phyloP scores from a whole-genome alignment of 1,140 invertebrate species.

The Zaprionus lachaisei region DNA sequence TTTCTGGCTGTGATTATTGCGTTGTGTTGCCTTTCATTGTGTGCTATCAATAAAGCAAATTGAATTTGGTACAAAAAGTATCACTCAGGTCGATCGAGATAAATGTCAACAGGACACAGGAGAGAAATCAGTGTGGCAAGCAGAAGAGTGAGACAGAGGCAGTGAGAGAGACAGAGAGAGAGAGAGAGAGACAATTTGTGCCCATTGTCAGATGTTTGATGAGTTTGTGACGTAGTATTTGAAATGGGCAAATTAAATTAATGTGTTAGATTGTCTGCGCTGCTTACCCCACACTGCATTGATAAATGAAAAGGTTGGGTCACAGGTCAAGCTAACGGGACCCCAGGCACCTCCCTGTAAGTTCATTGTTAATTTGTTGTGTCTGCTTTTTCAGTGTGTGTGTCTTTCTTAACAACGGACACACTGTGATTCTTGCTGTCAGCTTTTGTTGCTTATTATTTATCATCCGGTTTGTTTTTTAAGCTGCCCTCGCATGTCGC shows the following conservation, averaged over 20 bases:
- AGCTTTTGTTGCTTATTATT: slow-evolving; percentile 55
- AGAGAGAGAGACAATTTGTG: slow-evolving; percentile 1
- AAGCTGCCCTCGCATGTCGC: neutral
- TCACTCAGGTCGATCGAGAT: slow-evolving; percentile 77
- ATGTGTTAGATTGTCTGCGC: slow-evolving; percentile 55
- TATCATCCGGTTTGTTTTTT: slow-evolving; percentile 36
- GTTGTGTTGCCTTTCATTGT: slow-evolving; percentile 61
- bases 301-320: slow-evolving; percentile 72
- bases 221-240: slow-evolving; percentile 35
- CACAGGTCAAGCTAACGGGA: slow-evolving; percentile 34
- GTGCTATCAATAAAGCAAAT: slow-evolving; percentile 78
- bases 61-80: slow-evolving; percentile 77
- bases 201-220: slow-evolving; percentile 64
- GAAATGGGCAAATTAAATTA: slow-evolving; percentile 64
- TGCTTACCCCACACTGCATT: slow-evolving; percentile 15
- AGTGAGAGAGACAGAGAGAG: neutral
- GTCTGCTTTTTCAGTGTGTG: slow-evolving; percentile 31
- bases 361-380: slow-evolving; percentile 58
- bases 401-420: slow-evolving; percentile 25
- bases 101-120: slow-evolving; percentile 55
- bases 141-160: slow-evolving; percentile 17
- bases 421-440: slow-evolving; percentile 53
- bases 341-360: neutral
- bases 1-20: slow-evolving; percentile 54
- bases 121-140: slow-evolving; percentile 2